Evolutionary conservation across 2,113 vertebrate species (phyloP).

Genomic region (Tilapia sparmanii): DNA sequence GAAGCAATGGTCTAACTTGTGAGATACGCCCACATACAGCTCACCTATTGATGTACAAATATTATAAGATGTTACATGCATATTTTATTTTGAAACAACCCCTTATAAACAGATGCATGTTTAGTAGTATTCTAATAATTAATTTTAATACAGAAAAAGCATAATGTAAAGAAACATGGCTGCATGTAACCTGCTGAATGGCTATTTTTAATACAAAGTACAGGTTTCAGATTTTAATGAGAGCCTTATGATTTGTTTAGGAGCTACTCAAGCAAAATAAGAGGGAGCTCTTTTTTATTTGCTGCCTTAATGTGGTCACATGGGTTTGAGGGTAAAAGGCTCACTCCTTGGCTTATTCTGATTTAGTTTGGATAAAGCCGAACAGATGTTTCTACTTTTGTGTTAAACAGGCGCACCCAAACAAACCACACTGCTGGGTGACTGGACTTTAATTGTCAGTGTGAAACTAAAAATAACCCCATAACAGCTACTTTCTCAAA

Average conservation of each 20-base stretch:
- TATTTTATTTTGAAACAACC: not conserved
- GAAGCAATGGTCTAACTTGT: not conserved
- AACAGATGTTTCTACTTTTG: constrained; percentile 71
- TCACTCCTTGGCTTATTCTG: constrained; percentile 11
- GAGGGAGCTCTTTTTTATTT: constrained; percentile 31
- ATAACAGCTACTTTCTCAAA: constrained; percentile 39
- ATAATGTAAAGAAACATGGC: not conserved
- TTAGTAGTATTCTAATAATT: not conserved
- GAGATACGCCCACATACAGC: not conserved
- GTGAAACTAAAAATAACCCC: constrained; percentile 55
- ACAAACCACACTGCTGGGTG: constrained; percentile 57
- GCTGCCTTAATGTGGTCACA: constrained; percentile 63
- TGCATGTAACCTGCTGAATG: not conserved
- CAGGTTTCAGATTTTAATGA: not conserved
- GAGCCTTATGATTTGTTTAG: not conserved
- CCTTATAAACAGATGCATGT: not conserved
- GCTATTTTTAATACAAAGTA: not conserved
- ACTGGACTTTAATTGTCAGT: constrained; percentile 60
- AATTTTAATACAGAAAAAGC: not conserved
- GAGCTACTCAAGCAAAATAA: constrained; percentile 12
- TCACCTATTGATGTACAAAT: not conserved
- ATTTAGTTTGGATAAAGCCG: constrained; percentile 40
- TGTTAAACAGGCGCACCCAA: constrained; percentile 65
- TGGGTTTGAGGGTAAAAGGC: constrained; percentile 40
- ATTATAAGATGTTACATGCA: not conserved